Percentiles rank a stretch among this genome's conserved stretches.
Evolutionary conservation across 2,888 invertebrate genomes (phyloP).

Genomic region (Netelia fuscicornis): DNA sequence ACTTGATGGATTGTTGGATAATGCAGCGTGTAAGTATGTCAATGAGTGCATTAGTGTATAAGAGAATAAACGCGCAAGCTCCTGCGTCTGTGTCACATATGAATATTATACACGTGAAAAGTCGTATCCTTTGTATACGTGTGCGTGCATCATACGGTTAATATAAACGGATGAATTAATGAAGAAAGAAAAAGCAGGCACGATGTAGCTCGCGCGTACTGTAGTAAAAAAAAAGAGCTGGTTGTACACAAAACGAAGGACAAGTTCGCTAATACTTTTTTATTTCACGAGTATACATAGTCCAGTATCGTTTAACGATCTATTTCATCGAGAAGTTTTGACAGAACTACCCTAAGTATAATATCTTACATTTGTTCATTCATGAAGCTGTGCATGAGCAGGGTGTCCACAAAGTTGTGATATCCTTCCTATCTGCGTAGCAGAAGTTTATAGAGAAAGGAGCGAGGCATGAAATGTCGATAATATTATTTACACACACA

Average conservation of each 20-base stretch:
- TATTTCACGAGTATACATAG: conserved; percentile 14
- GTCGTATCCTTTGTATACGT: neutral
- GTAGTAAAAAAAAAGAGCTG: conserved; percentile 6
- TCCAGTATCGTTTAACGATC: neutral
- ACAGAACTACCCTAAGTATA: neutral
- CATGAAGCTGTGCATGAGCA: neutral
- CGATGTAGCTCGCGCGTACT: conserved; percentile 16
- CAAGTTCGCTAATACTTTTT: conserved; percentile 17
- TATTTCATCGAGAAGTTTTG: neutral
- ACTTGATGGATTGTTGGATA: conserved; percentile 19
- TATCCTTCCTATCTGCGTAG: neutral
- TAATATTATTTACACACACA: neutral
- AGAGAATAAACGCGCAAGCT: conserved; percentile 44
- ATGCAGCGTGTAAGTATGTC: conserved; percentile 50
- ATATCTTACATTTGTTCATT: neutral
- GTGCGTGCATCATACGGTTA: no score
- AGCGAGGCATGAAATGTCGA: neutral
- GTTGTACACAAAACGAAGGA: conserved; percentile 42
- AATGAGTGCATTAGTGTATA: conserved; percentile 54
- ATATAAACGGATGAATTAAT: neutral
- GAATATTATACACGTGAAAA: neutral
- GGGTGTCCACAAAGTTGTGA: neutral
- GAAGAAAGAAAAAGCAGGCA: conserved; percentile 15
- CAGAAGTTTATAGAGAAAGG: conserved; percentile 27
- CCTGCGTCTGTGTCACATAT: conserved; percentile 11